phyloP scores from a whole-genome alignment of 2,888 invertebrate genomes.

The Cataglyphis cursor region DNA sequence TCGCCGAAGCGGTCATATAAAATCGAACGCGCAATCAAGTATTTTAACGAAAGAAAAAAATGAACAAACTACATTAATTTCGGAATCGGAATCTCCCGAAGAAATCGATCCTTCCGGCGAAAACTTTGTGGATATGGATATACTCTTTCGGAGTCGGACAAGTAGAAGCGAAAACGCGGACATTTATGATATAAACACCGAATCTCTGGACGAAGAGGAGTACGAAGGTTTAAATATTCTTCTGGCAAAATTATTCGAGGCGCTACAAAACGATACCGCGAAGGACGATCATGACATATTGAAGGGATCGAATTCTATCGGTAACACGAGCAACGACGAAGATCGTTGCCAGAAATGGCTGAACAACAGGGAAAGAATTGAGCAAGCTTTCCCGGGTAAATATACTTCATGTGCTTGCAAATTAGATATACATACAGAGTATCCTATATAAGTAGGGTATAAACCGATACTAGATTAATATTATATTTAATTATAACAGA shows the following conservation, averaged over 20 bases:
- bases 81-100: neutral
- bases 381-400: constrained; percentile 79
- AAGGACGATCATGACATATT: constrained; percentile 66
- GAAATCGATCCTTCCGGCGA: neutral
- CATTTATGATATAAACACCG: neutral
- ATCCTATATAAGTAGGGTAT: too few relatives aligned
- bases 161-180: neutral
- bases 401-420: neutral
- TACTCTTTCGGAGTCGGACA: neutral
- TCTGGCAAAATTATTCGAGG: constrained; percentile 72
- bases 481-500: neutral
- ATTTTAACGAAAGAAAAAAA: neutral
- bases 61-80: neutral
- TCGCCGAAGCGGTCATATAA: neutral
- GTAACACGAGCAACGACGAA: constrained; percentile 59
- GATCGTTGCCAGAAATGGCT: constrained; percentile 82
- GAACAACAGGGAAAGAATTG: constrained; percentile 79
- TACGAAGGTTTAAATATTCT: constrained; percentile 71
- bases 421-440: neutral
- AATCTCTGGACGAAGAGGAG: constrained; percentile 66
- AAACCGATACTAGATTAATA: too few relatives aligned
- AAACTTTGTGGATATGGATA: neutral
- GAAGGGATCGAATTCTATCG: constrained; percentile 64
- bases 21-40: neutral
- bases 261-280: constrained; percentile 70